Conservation (phyloP, 1,140 invertebrate genomes). For the Drosophila ohnishii region DNA sequence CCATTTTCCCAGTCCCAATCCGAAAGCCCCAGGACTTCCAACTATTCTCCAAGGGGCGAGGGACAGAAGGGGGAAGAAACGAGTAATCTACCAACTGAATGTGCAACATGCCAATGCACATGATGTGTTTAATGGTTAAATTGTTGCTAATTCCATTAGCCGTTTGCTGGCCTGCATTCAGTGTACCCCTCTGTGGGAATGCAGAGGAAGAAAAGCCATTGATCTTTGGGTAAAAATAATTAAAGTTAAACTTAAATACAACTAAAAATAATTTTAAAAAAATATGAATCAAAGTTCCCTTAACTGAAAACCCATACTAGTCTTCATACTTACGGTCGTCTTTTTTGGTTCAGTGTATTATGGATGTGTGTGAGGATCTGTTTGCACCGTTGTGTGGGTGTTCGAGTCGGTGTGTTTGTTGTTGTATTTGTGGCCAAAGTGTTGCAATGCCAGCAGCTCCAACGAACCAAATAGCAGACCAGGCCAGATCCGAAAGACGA, state of each 20-base stretch:
- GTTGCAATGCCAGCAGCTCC: constrained; percentile 59
- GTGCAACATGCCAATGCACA: constrained; percentile 77
- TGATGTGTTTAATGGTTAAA: constrained; percentile 82
- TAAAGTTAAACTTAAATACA: neutral
- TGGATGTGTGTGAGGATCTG: constrained; percentile 9
- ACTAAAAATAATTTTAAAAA: no score
- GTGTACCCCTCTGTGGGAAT: constrained; percentile 22
- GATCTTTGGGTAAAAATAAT: neutral
- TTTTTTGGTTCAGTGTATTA: constrained; percentile 7
- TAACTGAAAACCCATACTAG: neutral
- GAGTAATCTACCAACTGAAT: constrained; percentile 51
- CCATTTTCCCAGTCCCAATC: neutral
- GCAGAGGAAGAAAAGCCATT: constrained; percentile 3
- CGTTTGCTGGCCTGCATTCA: constrained; percentile 61
- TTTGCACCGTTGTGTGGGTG: constrained; percentile 24
- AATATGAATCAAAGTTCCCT: neutral
- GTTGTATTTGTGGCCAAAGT: constrained; percentile 72
- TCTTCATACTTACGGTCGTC: rapidly evolving
- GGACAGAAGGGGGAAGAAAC: neutral
- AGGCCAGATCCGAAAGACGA: constrained; percentile 29
- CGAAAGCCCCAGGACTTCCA: constrained; percentile 7
- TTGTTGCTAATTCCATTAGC: constrained; percentile 80
- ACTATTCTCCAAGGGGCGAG: constrained; percentile 23
- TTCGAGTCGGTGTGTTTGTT: constrained; percentile 23
- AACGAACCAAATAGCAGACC: constrained; percentile 33